Base-by-base conservation (phyloP, 2,888 invertebrate species). In the Watsonalla cultraria region DNA sequence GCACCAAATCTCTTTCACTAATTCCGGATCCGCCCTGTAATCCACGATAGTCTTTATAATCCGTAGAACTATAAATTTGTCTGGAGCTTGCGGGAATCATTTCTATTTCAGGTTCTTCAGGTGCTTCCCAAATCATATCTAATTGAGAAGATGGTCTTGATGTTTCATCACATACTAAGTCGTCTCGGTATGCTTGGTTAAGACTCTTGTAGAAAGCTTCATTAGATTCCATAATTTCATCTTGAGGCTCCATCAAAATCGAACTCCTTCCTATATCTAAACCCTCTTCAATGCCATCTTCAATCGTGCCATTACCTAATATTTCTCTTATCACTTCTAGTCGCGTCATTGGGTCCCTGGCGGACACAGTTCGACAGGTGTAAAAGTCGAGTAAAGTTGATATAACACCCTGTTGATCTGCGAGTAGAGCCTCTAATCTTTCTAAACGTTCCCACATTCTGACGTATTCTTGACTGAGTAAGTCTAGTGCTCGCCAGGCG, bases 361-460 rank as follows among this genome's bases (percentile, higher is more conserved):
- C 92, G 50, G 80, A 74, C 51, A 83, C 86, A 55, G 81, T 84
- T 48, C 90, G 88, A 78, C 90, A 90, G 0, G 94, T 92, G 78
- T 95, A 95, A 83, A 95, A 94, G 76, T 95, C 95, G 76, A 97
- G 93, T 72, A 98, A 91, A 76, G 97, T 97, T 52, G 95, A 94
- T 70, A 98, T 97, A 47, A 97, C 97, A 66, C 96, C 95, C 80
- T 97, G 97, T 81, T 98, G 98, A 76, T 97, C 97, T 80, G 95
- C 94, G 5, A 97, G 92, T 58, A 97, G 92, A 24, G 95, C 93
- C 79, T 98, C 97, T 35, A 98, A 89, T 80, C 97, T 96, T 76
- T 98, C 97, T 57, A 98, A 89, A 47, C 97, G 92, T 74, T 96
- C 96, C 97, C 97, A 98, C 95, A 98, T 98, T 80, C 96, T 96